Conservation (phyloP, 1,140 invertebrate genomes). For the Drosophila teissieri region DNA sequence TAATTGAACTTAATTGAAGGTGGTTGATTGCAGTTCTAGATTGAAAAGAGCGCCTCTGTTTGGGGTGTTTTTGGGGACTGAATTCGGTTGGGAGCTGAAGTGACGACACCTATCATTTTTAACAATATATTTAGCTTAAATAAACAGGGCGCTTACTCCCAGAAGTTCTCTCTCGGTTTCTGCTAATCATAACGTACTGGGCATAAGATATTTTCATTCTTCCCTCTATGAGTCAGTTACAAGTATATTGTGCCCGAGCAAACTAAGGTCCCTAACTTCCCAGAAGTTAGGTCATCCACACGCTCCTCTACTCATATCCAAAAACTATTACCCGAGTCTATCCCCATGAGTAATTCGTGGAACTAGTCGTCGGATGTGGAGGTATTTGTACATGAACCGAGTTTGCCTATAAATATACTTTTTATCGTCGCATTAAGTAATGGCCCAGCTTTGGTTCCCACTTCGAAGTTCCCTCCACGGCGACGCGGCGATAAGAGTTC, state of each 20-base stretch:
- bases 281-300: not conserved
- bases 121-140: not conserved
- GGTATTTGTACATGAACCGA: conserved; percentile 11
- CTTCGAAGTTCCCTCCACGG: conserved; percentile 3
- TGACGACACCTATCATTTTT: not conserved
- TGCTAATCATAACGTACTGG: too few relatives aligned
- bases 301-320: not conserved
- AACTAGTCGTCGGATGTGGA: conserved; percentile 20
- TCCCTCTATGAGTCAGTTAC: not conserved
- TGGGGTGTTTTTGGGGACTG: not conserved
- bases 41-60: not conserved
- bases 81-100: not conserved
- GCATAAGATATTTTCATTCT: too few relatives aligned
- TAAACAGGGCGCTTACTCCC: too few relatives aligned
- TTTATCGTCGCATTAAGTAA: conserved; percentile 78
- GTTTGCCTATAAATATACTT: conserved; percentile 14
- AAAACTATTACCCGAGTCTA: not conserved
- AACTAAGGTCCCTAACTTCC: not conserved
- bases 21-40: not conserved
- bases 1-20: conserved; percentile 28
- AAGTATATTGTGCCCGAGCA: not conserved
- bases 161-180: too few relatives aligned
- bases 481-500: conserved; percentile 26
- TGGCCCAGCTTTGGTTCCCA: conserved; percentile 34
- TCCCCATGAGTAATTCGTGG: conserved; percentile 9